These are phyloP conservation scores for Girardia tigrina DNA, from an alignment of 2,888 invertebrate genomes.

Conservation along the genomic window DNA sequence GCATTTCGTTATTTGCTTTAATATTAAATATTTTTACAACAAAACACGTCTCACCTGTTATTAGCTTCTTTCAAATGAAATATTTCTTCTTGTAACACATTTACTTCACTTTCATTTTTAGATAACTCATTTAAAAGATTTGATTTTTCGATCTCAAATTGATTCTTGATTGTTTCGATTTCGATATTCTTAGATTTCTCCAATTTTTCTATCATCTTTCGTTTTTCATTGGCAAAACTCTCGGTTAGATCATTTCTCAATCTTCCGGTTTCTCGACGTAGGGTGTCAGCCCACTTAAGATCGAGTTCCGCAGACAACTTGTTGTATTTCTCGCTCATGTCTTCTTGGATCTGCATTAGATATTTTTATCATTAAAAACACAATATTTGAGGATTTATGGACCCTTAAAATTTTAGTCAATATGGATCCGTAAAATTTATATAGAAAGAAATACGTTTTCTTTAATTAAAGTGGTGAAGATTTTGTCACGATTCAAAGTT, in stretches of 20 bases:
- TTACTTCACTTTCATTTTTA: neutral
- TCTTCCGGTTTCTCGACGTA: neutral
- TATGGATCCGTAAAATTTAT: too few relatives aligned
- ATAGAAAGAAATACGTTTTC: too few relatives aligned
- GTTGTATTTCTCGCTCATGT: constrained; percentile 9
- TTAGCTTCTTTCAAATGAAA: neutral
- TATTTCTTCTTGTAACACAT: neutral
- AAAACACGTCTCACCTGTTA: neutral
- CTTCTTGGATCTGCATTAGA: neutral
- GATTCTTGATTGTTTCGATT: neutral
- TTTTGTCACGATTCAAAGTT: too few relatives aligned
- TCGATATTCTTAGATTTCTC: neutral
- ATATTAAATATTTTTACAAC: too few relatives aligned
- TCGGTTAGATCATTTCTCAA: neutral
- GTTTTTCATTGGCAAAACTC: neutral
- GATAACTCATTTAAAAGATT: neutral
- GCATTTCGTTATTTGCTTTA: too few relatives aligned
- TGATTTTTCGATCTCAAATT: neutral
- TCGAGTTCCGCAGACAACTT: neutral
- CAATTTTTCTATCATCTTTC: neutral
- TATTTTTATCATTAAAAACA: too few relatives aligned
- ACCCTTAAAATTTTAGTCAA: too few relatives aligned
- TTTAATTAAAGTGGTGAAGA: too few relatives aligned
- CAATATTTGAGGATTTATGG: too few relatives aligned
- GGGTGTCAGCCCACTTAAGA: neutral